phyloP scores from a whole-genome alignment of 2,888 invertebrate species.

The Acanthosepion lycidas region DNA sequence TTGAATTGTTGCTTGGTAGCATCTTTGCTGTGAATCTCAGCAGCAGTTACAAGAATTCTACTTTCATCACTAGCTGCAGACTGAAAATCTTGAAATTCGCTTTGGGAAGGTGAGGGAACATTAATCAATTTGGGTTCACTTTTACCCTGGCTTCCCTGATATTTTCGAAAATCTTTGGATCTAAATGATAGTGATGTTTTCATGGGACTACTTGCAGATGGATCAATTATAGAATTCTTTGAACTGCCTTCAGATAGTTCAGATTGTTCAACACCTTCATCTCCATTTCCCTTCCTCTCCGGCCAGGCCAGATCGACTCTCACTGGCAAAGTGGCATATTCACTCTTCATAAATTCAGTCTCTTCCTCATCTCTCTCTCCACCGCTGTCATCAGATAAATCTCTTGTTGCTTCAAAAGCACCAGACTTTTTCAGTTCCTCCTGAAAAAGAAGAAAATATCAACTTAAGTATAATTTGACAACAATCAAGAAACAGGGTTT shows the following conservation, averaged over 20 bases:
- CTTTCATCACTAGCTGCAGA: conserved; percentile 47
- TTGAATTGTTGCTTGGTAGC: conserved; percentile 41
- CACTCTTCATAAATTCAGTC: conserved; percentile 42
- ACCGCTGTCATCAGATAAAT: conserved; percentile 48
- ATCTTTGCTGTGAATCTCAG: conserved; percentile 45
- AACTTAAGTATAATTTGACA: neutral
- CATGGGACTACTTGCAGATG: conserved; percentile 33
- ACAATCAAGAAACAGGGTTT: neutral
- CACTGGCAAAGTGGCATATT: conserved; percentile 45
- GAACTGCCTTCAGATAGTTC: conserved; percentile 44
- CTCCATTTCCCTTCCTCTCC: conserved; percentile 40
- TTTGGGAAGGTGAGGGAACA: conserved; percentile 18
- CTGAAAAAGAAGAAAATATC: conserved; percentile 36
- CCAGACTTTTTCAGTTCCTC: conserved; percentile 46
- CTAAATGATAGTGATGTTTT: conserved; percentile 23
- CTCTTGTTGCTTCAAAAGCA: conserved; percentile 48
- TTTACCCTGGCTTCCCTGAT: conserved; percentile 12
- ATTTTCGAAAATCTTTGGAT: neutral
- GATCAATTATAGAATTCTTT: conserved; percentile 42
- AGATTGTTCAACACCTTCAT: conserved; percentile 42
- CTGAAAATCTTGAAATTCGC: conserved; percentile 46
- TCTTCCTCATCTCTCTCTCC: conserved; percentile 45
- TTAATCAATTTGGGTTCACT: neutral
- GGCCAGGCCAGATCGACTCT: conserved; percentile 37
- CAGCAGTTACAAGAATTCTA: conserved; percentile 46